These are phyloP conservation scores for Aviceda subcristata DNA, from an alignment of 2,113 vertebrate species.

Conservation along the genomic window DNA sequence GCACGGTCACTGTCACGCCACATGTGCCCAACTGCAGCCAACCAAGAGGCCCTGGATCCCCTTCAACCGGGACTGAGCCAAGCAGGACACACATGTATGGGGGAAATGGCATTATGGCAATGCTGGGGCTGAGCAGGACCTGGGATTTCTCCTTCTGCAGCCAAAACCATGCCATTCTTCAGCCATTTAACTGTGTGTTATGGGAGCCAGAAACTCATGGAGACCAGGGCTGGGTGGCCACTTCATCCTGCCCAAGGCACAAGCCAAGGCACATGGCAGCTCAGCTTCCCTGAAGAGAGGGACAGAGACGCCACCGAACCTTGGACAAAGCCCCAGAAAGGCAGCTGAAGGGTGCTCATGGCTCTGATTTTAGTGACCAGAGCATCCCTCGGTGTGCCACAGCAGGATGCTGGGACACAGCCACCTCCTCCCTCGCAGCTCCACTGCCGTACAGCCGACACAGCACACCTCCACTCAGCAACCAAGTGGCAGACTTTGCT, in stretches of 20 bases:
- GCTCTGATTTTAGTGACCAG: not conserved
- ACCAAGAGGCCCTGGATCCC: not conserved
- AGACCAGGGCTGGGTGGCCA: not conserved
- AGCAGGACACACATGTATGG: accelerated
- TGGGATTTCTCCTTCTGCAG: not conserved
- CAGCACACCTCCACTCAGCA: accelerated
- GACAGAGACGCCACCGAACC: not conserved
- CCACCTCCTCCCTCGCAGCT: not conserved
- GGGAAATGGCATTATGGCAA: not conserved
- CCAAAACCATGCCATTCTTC: not conserved
- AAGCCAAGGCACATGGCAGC: not conserved
- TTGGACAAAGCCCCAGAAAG: not conserved
- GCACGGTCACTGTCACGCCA: not conserved
- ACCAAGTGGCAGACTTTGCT: not conserved
- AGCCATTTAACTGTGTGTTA: not conserved
- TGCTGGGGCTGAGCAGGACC: not conserved
- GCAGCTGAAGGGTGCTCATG: not conserved
- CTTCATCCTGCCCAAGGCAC: not conserved
- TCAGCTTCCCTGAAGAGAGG: not conserved
- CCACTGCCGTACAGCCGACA: accelerated
- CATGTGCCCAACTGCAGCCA: accelerated
- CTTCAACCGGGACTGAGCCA: accelerated
- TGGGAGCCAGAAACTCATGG: not conserved
- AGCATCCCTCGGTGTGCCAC: accelerated
- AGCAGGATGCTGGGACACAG: not conserved